Base-by-base conservation (phyloP, 2,888 invertebrate genomes). In the Megastigmus dorsalis region DNA sequence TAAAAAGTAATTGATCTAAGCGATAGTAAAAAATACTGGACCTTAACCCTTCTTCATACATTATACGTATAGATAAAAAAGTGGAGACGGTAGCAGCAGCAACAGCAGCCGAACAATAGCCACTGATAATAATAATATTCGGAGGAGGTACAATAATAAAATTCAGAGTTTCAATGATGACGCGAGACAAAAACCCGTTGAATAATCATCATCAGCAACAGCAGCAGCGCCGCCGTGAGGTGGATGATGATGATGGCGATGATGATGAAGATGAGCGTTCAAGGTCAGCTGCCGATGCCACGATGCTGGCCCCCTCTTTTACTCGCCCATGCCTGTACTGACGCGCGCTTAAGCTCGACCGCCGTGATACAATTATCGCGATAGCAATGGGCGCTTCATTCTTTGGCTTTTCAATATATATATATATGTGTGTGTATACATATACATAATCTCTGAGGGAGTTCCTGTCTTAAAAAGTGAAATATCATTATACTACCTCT, bases 181-280 rank as follows among this genome's bases (percentile, higher is more conserved):
- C 70, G 76, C 67, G 67, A 76, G 67, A 74, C 72, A 62, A 70
- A 67, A 68, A 73, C 59, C 70, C 75, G 78, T 79, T 78, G 78
- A 79, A 81, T 79, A 81, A 81, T 80, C 79, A 80, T 78, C 76
- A n/a, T n/a, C n/a, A n/a, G n/a, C n/a, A n/a, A n/a, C n/a, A n/a
- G n/a, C n/a, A n/a, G n/a, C n/a, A 66, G 62, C 62, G 57, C 38
- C 50, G 33, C 54, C 15, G 62, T n/a, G n/a, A n/a, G n/a, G n/a
- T n/a, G n/a, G n/a, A n/a, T n/a, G n/a, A 55, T 45, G 70, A 71
- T 63, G 57, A 54, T 30, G 33, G 54, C 30, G 62, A 45, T 18
- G 28, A 70, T 33, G 70, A 70, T 55, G 7, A 41, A 43, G 60
- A 69, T 20, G 59, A 41, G n/a, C n/a, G n/a, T n/a, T n/a, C n/a